Evolutionary conservation across 2,797 vertebrate genomes (phyloP).

Genomic region (Megalops cyprinoides): DNA sequence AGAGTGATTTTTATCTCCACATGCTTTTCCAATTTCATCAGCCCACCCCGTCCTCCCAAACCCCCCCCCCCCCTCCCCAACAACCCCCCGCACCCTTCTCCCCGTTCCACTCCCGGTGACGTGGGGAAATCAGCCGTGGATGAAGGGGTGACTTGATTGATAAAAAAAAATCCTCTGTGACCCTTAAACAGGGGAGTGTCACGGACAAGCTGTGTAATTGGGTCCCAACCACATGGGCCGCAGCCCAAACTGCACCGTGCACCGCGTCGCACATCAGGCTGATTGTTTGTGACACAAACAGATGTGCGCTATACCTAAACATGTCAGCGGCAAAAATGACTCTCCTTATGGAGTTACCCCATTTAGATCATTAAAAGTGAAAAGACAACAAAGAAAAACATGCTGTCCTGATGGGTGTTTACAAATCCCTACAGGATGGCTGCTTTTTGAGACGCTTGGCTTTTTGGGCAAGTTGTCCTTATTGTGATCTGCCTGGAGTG

Average conservation of each 20-base stretch:
- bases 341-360: conserved; percentile 47
- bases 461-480: not conserved
- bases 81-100: conserved; percentile 56
- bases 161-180: conserved; percentile 68
- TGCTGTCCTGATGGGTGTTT: conserved; percentile 64
- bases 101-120: conserved; percentile 76
- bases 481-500: not conserved
- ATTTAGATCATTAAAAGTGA: conserved; percentile 60
- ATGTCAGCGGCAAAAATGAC: conserved; percentile 42
- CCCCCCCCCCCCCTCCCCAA: conserved; percentile 33
- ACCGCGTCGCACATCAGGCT: conserved; percentile 47
- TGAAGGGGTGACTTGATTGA: conserved; percentile 69
- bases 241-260: conserved; percentile 27
- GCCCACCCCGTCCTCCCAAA: conserved; percentile 45
- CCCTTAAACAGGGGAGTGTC: conserved; percentile 77
- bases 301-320: conserved; percentile 63
- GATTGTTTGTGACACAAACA: conserved; percentile 72
- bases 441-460: not conserved
- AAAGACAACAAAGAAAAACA: conserved; percentile 60
- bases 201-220: conserved; percentile 72
- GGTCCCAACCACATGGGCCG: conserved; percentile 53
- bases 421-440: conserved; percentile 30
- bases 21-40: conserved; percentile 90
- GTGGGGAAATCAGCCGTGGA: conserved; percentile 78
- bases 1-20: conserved; percentile 88